Base-by-base conservation (phyloP, 2,888 invertebrate species). In the Pseudococcus jackbeardsleyi region DNA sequence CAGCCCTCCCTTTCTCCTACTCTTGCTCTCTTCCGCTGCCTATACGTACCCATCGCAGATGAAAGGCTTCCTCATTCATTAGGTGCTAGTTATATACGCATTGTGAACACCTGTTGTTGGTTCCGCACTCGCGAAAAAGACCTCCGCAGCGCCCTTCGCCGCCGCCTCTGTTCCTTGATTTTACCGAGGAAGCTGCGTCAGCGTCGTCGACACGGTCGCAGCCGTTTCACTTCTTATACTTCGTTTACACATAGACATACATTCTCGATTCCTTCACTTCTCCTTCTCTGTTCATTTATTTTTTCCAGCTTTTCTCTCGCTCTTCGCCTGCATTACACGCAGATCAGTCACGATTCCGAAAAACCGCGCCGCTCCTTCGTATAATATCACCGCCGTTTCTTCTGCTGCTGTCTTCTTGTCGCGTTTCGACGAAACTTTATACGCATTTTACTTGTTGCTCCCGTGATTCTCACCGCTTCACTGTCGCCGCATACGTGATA, bases 41-140 rank as follows among this genome's bases (percentile, higher is more conserved):
- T 22, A 64, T 22, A 64, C 64, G 22, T 22, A 64, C 19, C 22
- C 64, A 12, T 64, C 64, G 19, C 86, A 68, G 46, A 86, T 86
- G 72, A 86, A 86, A 72, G 86, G 68, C 42, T 72, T 68, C 42
- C 84, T 87, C 87, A 50, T 87, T 77, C 87, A 87, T 87, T 87
- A 87, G 50, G 77, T 77, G 72, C 87, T 87, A 87, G 87, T 77
- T 77, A 72, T 77, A 77, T 77, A 87, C 50, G 68, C 68, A 72
- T 87, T 77, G 26, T 46, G 87, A 68, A 77, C 87, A 87, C 87
- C 77, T 50, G 50, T 50, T 87, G 87, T 87, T 87, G 86, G 64
- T 64, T 64, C 46, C 12, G 84, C 48, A 84, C 11, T 15, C 86
- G 64, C 39, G 64, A 68, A 46, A 42, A 86, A 50, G 15, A 50